Evolutionary conservation across 2,888 invertebrate genomes (phyloP), one percentile per base, ranked within the genome.

Genomic region (Lithophane leautieri): DNA sequence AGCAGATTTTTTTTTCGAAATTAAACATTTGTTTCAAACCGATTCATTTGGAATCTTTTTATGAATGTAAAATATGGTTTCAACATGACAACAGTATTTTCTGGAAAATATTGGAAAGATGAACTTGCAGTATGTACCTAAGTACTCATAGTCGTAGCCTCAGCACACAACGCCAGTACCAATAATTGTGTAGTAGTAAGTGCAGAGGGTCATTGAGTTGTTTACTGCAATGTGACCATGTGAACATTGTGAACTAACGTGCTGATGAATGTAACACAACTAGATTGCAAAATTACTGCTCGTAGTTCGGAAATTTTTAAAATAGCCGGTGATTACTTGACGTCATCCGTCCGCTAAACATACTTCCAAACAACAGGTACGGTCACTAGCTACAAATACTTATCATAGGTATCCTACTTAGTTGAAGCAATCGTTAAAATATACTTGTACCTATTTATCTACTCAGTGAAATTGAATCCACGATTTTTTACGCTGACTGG

Each of bases 221-320:
- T 80, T 74, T 74, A 73, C 77, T 68, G 73, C 69, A 62, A 69
- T 72, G 67, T 76, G 73, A 60, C 67, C 78, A 73, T 73, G 73
- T 77, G 69, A 75, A 56, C 70, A 70, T 77, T 71, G 69, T 73
- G 56, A 52, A 78, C 66, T 50, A 58, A 25, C 70, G 58, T 58
- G 54, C 74, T 79, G 66, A 72, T 76, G 73, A 83, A 78, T 76
- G 65, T 75, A 77, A 80, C 73, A 70, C 50, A 80, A 66, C 68
- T 78, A 67, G 19, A 76, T 87, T 87, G 73, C 79, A 54, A 83
- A 85, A 82, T 79, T 63, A 73, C 75, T 40, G 58, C 1, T 54
- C 19, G 72, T 81, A 86, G 82, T 74, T 76, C 40, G 70, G 76
- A 34, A 81, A 69, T 62, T 78, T 83, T 78, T 78, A 78, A 80